Percentiles rank a stretch among this genome's conserved stretches.
These are phyloP conservation scores for Poicephalus gulielmi DNA, from an alignment of 2,113 vertebrate species.

Conservation along the genomic window DNA sequence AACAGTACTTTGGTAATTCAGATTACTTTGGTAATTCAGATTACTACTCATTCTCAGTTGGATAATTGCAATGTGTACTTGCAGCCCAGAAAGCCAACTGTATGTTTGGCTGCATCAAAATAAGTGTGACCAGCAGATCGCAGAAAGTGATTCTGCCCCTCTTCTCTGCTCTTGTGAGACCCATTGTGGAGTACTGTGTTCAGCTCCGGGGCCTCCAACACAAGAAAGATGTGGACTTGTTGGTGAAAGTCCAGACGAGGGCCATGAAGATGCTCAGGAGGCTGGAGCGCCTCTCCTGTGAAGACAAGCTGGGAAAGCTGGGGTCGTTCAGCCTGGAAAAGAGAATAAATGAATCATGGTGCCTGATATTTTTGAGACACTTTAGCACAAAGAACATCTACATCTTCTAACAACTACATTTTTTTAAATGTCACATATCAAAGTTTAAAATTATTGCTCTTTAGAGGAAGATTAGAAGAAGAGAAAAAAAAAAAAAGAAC, in stretches of 20 bases:
- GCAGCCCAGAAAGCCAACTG: not conserved
- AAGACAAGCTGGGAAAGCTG: not conserved
- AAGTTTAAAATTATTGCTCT: not conserved
- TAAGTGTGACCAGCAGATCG: not conserved
- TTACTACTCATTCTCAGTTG: not conserved
- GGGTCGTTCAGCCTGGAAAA: not conserved
- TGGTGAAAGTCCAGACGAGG: not conserved
- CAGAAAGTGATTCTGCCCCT: not conserved
- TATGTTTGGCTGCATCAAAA: not conserved
- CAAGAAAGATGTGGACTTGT: not conserved
- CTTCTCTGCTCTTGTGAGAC: not conserved
- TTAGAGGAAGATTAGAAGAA: not conserved
- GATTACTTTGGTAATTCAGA: not conserved
- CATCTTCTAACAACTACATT: not conserved
- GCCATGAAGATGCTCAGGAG: not conserved
- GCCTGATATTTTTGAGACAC: not conserved
- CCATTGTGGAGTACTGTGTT: not conserved
- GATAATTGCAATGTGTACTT: not conserved
- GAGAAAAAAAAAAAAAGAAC: rapidly evolving
- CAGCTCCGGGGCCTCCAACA: not conserved
- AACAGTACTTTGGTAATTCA: not conserved
- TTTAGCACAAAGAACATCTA: not conserved
- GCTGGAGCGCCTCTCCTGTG: not conserved
- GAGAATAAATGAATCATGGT: not conserved
- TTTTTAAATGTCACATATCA: not conserved